A percentile compares a stretch with the other conserved stretches of the same genome.
Conservation (phyloP, 2,113 vertebrate genomes). For the Lichenostomus cassidix region DNA sequence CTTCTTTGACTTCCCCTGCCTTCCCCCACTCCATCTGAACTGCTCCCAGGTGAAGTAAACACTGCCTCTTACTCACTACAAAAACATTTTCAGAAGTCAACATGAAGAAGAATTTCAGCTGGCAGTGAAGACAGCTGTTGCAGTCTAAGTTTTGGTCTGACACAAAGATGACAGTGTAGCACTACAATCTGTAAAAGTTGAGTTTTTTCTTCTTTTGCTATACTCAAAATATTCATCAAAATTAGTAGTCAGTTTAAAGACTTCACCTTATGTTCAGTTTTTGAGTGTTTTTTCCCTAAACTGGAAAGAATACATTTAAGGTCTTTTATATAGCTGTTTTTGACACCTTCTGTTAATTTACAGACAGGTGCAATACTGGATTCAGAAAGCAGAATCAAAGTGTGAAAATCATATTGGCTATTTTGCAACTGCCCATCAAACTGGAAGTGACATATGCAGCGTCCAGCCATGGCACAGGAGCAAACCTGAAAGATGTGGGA, state of each 20-base stretch:
- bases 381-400: neutral
- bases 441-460: neutral
- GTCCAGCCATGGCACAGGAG: neutral
- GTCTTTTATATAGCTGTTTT: neutral
- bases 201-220: neutral
- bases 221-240: neutral
- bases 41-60: constrained; percentile 36
- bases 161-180: neutral
- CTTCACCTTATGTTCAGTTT: neutral
- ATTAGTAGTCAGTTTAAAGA: neutral
- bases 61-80: constrained; percentile 31
- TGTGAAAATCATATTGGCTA: neutral
- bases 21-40: neutral
- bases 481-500: neutral
- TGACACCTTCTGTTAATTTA: neutral
- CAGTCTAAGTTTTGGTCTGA: neutral
- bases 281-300: neutral
- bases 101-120: constrained; percentile 24
- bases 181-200: neutral
- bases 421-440: neutral
- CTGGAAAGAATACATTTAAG: neutral
- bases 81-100: constrained; percentile 34
- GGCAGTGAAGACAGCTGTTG: constrained; percentile 4
- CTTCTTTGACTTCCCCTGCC: neutral
- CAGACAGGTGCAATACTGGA: neutral